Base-by-base conservation (phyloP, 2,888 invertebrate genomes). In the Cistogaster globosa region DNA sequence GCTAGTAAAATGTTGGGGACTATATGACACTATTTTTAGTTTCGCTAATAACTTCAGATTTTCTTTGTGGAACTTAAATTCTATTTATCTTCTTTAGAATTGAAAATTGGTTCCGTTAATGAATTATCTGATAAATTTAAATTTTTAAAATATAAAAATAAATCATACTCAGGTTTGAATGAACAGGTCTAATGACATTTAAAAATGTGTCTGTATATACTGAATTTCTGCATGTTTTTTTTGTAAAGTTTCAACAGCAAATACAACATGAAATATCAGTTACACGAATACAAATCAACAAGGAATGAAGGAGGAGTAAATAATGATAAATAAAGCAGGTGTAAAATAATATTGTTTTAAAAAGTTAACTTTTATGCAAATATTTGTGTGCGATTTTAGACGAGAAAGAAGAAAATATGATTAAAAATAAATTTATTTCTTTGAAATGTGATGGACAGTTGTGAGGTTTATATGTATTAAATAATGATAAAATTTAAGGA, bases 211-310 rank as follows among this genome's bases (percentile, higher is more conserved):
- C 18, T 18, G 51, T 26, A 26, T 26, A 4, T 26, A 26, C 18
- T 18, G 6, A 51, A 9, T n/a, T 51, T 7, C 7, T 38, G 38
- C 38, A 20, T 51, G 8, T 26, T 22, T 53, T 12, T 16, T n/a
- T 51, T 51, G 4, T n/a, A 53, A 45, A 45, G 20, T 20, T 12
- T 20, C 36, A 36, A 16, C 11, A 58, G 18, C 45, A 72, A 26
- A 26, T 20, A 60, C 65, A 67, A 62, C 74, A 62, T 55, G 62
- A 26, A 16, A 65, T 71, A 76, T 71, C 58, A 76, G 72, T 77
- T 76, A 83, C 65, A 53, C 36, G 58, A 42, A 16, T 36, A 42
- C 22, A 71, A n/a, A 38, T 74, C 51, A 42, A n/a, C 12, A 62
- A 20, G 26, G 16, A 67, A 53, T 36, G 6, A 22, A n/a, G 26